phyloP scores from a whole-genome alignment of 2,797 vertebrate genomes.

The Rachycentron canadum region DNA sequence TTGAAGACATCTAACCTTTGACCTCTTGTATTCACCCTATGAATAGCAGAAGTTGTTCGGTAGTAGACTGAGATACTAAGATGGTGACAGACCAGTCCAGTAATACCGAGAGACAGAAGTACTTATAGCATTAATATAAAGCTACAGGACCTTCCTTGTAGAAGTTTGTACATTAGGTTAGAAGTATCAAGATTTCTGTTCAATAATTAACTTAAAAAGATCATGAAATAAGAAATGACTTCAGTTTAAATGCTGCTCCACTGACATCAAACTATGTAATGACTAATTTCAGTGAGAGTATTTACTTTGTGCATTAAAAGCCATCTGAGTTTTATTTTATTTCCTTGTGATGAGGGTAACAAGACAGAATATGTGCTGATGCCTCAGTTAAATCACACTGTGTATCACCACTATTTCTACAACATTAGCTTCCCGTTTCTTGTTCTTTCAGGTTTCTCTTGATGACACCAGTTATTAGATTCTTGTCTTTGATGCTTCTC shows the following conservation, averaged over 20 bases:
- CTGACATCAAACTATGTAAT: background rate
- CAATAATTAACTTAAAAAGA: too few species aligned
- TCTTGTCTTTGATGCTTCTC: slow-evolving; percentile 20
- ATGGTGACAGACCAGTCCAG: too few species aligned
- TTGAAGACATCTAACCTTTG: too few species aligned
- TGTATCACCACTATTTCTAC: slow-evolving; percentile 5
- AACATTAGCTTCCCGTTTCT: slow-evolving; percentile 18
- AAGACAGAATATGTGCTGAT: slow-evolving; percentile 23
- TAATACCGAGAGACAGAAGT: too few species aligned
- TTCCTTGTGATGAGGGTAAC: slow-evolving; percentile 1
- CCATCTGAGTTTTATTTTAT: slow-evolving; percentile 3
- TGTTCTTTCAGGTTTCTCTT: slow-evolving; percentile 22
- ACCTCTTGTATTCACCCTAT: too few species aligned
- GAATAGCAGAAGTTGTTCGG: too few species aligned
- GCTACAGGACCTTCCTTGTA: too few species aligned
- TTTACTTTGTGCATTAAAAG: slow-evolving; percentile 7
- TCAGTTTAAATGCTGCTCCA: too few species aligned
- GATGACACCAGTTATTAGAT: slow-evolving; percentile 32
- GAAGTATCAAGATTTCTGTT: background rate
- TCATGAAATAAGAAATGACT: background rate
- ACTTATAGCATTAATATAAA: too few species aligned
- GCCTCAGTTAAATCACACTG: slow-evolving; percentile 15
- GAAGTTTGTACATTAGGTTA: too few species aligned
- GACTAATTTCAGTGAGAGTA: background rate
- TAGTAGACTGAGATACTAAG: too few species aligned